Percentiles rank a stretch among this genome's conserved stretches.
phyloP scores from a whole-genome alignment of 2,888 invertebrate species.

The Gryllus longicercus region DNA sequence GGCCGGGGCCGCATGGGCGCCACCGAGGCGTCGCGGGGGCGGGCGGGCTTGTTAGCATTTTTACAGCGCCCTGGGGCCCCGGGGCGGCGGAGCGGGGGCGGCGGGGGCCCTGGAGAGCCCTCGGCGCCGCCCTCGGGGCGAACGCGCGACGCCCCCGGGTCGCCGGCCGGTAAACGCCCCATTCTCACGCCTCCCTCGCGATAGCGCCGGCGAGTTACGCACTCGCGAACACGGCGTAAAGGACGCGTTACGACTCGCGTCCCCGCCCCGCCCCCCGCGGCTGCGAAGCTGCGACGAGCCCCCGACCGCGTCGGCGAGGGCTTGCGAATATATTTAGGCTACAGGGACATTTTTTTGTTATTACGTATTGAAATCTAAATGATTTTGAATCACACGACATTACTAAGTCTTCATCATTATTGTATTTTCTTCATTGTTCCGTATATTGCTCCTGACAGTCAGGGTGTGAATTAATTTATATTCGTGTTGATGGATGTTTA shows the following conservation, averaged over 20 bases:
- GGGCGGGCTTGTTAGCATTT: neutral
- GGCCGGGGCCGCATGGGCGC: neutral
- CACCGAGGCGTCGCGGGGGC: neutral
- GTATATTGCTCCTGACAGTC: no score
- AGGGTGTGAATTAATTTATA: no score
- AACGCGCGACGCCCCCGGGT: neutral
- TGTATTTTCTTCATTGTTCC: no score
- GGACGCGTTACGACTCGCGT: neutral
- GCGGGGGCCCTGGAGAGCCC: neutral
- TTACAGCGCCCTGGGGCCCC: conserved; percentile 1
- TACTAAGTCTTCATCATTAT: no score
- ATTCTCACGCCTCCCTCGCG: neutral
- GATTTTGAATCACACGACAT: no score
- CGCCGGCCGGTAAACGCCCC: conserved; percentile 17
- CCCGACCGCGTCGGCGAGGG: no score
- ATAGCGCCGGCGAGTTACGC: neutral
- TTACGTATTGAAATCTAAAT: no score
- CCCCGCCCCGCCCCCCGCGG: neutral
- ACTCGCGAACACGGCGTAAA: conserved; percentile 17
- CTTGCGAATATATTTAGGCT: no score
- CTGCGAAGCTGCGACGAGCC: neutral
- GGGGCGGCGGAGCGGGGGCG: neutral
- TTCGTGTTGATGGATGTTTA: no score
- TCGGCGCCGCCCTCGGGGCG: neutral
- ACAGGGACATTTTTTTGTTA: no score